A percentile compares a stretch with the other conserved stretches of the same genome.
phyloP scores from a whole-genome alignment of 2,888 invertebrate genomes.

The Cryptosula pallasiana region DNA sequence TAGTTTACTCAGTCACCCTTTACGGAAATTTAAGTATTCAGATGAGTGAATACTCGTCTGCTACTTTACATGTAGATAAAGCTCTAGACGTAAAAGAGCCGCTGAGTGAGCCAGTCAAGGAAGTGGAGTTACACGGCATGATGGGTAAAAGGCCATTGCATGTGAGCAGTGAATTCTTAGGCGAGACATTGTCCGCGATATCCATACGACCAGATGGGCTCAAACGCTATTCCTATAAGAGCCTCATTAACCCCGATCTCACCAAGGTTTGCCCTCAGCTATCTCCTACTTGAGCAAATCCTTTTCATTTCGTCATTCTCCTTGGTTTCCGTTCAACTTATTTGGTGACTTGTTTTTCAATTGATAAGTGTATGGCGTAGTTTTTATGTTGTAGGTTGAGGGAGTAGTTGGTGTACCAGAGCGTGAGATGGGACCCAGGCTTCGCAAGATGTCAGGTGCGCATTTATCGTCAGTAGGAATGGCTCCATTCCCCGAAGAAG shows the following conservation, averaged over 20 bases:
- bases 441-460: constrained; percentile 5
- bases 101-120: neutral
- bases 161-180: constrained; percentile 23
- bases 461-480: neutral
- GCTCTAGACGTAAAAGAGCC: neutral
- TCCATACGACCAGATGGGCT: constrained; percentile 13
- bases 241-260: constrained; percentile 8
- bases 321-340: no score
- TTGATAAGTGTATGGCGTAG: no score
- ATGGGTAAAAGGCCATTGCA: constrained; percentile 17
- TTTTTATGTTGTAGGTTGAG: constrained; percentile 16
- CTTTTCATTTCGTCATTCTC: neutral
- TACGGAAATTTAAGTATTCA: no score
- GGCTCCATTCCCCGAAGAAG: neutral
- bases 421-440: neutral
- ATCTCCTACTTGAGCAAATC: neutral
- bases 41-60: no score
- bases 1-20: no score
- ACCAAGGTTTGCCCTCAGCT: neutral
- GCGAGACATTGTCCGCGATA: constrained; percentile 3
- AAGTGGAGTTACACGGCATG: constrained; percentile 16
- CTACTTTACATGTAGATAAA: neutral
- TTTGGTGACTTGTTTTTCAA: no score
- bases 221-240: constrained; percentile 21
- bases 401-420: constrained; percentile 2